Percentiles rank a stretch among this genome's conserved stretches.
Evolutionary conservation across 2,113 vertebrate species (phyloP).

Genomic region (Marmota flaviventris): DNA sequence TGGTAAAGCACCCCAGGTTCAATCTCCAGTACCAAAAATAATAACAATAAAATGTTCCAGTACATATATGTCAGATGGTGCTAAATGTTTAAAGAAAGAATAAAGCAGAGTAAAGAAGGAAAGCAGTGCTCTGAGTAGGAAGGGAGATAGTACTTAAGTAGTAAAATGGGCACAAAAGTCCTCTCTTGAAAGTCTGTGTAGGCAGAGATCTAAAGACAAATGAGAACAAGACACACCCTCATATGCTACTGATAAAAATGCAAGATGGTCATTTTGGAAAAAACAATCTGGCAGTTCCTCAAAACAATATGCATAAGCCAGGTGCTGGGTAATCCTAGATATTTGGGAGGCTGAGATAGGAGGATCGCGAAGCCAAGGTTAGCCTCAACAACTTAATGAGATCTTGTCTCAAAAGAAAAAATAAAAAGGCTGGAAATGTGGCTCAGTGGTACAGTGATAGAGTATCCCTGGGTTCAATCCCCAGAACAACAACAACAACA

Average conservation of each 20-base stretch:
- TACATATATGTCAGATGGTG: no score
- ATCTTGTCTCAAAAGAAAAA: no score
- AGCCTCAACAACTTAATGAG: no score
- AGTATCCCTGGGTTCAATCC: no score
- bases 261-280: background rate
- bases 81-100: background rate
- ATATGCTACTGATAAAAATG: background rate
- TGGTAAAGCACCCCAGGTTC: background rate
- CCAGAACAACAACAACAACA: background rate
- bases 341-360: no score
- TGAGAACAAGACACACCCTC: background rate
- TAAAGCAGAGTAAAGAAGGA: background rate
- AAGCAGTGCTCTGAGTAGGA: background rate
- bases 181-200: background rate
- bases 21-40: background rate
- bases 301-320: no score
- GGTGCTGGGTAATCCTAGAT: no score
- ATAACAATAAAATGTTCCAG: background rate
- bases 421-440: no score
- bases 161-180: no score
- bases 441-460: no score
- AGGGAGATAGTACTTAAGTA: fast-evolving
- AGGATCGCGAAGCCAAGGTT: no score
- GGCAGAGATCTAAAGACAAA: background rate
- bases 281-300: background rate